phyloP scores from a whole-genome alignment of 2,888 invertebrate species.

The Latrodectus hesperus region DNA sequence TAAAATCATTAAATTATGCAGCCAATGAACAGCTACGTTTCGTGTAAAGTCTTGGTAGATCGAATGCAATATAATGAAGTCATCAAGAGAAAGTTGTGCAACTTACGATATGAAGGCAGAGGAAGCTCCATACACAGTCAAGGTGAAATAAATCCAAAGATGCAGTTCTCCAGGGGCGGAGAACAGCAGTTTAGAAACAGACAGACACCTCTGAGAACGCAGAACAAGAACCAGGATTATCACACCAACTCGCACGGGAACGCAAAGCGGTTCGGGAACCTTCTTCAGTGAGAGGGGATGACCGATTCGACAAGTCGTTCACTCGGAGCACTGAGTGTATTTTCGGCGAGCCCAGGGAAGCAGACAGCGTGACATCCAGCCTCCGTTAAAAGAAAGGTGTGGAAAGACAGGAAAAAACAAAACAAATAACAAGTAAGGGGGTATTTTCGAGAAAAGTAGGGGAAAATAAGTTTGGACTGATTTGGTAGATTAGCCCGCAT shows the following conservation, averaged over 20 bases:
- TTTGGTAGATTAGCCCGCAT: slow-evolving; percentile 31
- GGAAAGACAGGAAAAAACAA: slow-evolving; percentile 4
- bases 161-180: not conserved
- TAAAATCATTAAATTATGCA: no score
- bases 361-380: slow-evolving; percentile 48
- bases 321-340: not conserved
- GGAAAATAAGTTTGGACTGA: slow-evolving; percentile 33
- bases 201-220: not conserved
- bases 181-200: not conserved
- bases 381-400: slow-evolving; percentile 19
- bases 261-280: not conserved
- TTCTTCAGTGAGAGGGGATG: slow-evolving; percentile 11
- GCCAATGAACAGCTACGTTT: no score
- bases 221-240: not conserved
- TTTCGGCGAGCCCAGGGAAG: not conserved
- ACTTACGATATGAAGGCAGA: not conserved
- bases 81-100: not conserved
- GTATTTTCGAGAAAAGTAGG: slow-evolving; percentile 12
- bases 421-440: slow-evolving; percentile 1
- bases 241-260: not conserved
- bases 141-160: not conserved
- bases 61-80: no score
- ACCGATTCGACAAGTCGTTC: slow-evolving; percentile 9
- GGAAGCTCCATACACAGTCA: not conserved
- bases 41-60: no score